Percentiles rank a stretch among this genome's conserved stretches.
These are phyloP conservation scores for Mesodorylaimus sp. DNA, from an alignment of 2,888 invertebrate genomes.

Conservation along the genomic window DNA sequence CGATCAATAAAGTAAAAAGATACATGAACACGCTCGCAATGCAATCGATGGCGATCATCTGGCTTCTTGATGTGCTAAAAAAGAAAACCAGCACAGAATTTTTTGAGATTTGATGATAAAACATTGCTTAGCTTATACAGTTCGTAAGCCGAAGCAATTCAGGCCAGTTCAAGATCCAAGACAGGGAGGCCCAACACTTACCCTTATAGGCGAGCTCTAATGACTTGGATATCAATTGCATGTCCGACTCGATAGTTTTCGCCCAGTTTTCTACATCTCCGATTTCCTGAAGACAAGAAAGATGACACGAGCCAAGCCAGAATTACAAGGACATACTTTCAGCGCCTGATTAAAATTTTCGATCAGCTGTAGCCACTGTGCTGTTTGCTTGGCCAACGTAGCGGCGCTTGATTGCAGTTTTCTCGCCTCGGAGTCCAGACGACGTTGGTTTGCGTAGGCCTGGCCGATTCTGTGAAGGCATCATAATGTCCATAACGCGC, in stretches of 20 bases:
- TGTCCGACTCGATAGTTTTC: constrained; percentile 81
- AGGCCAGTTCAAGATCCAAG: not conserved
- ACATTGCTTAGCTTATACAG: no score
- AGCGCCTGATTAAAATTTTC: constrained; percentile 40
- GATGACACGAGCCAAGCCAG: constrained; percentile 2
- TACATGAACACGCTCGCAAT: no score
- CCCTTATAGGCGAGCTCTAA: constrained; percentile 79
- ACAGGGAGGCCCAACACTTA: constrained; percentile 15
- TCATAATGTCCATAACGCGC: not conserved
- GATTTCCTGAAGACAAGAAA: constrained; percentile 54
- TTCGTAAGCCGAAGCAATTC: not conserved
- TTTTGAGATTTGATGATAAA: no score
- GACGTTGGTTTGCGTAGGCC: constrained; percentile 92
- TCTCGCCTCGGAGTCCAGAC: constrained; percentile 89
- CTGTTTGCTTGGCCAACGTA: constrained; percentile 85
- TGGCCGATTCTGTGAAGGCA: constrained; percentile 61
- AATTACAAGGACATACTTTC: constrained; percentile 31
- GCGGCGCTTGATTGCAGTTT: constrained; percentile 77
- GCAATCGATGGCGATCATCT: no score
- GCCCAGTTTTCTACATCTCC: constrained; percentile 99
- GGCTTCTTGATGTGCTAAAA: no score
- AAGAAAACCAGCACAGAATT: no score
- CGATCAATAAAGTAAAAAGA: no score
- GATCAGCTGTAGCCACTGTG: constrained; percentile 78
- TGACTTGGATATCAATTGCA: constrained; percentile 73